phyloP scores from a whole-genome alignment of 2,888 invertebrate species.

The Lamproptera curius region DNA sequence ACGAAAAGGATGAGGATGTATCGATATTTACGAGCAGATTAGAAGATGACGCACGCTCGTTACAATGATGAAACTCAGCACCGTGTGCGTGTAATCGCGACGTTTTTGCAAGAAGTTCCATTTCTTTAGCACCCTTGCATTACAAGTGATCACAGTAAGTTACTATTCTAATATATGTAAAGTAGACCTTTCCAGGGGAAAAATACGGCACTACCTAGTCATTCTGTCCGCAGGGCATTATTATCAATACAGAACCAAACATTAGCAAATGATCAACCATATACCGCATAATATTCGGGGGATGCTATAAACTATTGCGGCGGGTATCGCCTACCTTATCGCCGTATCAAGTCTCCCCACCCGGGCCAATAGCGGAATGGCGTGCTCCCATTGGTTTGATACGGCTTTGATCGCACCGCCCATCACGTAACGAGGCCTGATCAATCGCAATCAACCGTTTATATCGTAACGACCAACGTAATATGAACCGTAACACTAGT shows the following conservation, averaged over 20 bases:
- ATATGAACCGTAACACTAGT: conserved; percentile 22
- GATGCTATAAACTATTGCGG: conserved; percentile 58
- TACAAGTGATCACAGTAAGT: no score
- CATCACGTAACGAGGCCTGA: conserved; percentile 68
- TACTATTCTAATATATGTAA: no score
- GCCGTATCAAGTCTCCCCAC: conserved; percentile 68
- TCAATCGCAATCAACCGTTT: conserved; percentile 71
- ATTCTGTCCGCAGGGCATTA: no score
- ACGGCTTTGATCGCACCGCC: conserved; percentile 75
- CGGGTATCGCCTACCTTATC: conserved; percentile 70
- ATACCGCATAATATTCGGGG: no score
- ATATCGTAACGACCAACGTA: conserved; percentile 48
- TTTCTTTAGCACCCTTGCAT: no score
- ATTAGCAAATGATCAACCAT: no score
- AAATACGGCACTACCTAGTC: no score
- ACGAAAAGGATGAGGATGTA: conserved; percentile 59
- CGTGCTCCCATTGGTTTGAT: conserved; percentile 65
- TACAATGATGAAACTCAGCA: background rate
- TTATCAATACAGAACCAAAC: no score
- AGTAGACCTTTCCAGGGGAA: no score
- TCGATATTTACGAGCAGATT: conserved; percentile 56
- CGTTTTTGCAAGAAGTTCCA: no score
- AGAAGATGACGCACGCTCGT: conserved; percentile 32
- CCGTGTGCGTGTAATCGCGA: no score
- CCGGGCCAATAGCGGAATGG: conserved; percentile 52